Percentiles rank a stretch among this genome's conserved stretches.
Conservation (phyloP, 1,140 invertebrate species). For the Micrasema minimum region DNA sequence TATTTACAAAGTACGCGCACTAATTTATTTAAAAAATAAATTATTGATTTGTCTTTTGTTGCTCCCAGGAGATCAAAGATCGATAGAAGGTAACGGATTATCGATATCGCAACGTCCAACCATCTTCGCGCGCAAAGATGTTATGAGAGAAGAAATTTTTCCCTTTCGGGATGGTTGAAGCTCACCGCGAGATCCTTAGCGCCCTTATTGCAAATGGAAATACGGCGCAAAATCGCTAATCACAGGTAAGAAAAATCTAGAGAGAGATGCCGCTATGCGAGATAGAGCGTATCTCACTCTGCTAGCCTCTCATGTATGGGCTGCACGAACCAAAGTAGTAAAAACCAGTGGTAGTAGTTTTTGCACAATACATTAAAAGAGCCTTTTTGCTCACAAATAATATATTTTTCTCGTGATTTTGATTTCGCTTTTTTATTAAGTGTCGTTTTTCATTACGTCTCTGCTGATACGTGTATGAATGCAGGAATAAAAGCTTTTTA, state of each 20-base stretch:
- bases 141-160: constrained; percentile 44
- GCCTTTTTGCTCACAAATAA: not conserved
- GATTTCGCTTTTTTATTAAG: not conserved
- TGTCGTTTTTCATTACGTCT: constrained; percentile 2
- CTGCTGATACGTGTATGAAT: constrained; percentile 14
- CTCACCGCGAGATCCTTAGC: not conserved
- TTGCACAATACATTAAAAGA: not conserved
- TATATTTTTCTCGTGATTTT: too few species aligned
- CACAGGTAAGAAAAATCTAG: constrained; percentile 12
- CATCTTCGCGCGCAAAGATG: constrained; percentile 45
- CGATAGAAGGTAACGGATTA: constrained; percentile 29
- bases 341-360: not conserved
- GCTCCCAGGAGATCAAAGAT: constrained; percentile 21
- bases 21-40: too few species aligned
- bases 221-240: constrained; percentile 25
- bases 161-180: constrained; percentile 35
- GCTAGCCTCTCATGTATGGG: constrained; percentile 12
- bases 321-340: not conserved
- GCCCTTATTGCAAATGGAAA: not conserved
- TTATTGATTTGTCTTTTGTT: too few species aligned
- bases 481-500: constrained; percentile 11
- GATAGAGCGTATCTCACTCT: constrained; percentile 29
- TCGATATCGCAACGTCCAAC: constrained; percentile 33
- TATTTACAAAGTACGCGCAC: too few species aligned
- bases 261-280: constrained; percentile 40